These are phyloP conservation scores for Oreotrochilus melanogaster DNA, from an alignment of 2,113 vertebrate genomes.

Conservation along the genomic window DNA sequence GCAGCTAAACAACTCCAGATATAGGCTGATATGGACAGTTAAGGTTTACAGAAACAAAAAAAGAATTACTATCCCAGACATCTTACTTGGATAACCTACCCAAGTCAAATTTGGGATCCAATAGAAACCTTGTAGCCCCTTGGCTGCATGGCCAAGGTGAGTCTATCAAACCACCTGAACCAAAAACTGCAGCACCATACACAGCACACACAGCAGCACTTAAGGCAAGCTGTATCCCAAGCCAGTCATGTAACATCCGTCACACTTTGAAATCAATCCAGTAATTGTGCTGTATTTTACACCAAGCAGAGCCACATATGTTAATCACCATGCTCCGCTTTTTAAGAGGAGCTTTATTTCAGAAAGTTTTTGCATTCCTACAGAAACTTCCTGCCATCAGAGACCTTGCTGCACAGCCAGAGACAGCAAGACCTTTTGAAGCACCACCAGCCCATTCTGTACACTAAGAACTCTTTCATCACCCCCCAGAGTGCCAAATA, in stretches of 20 bases:
- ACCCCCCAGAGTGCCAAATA: background rate
- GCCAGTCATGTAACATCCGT: background rate
- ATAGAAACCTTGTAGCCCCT: background rate
- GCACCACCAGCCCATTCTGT: background rate
- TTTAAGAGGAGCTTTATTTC: background rate
- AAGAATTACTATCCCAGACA: background rate
- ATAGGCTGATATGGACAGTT: background rate
- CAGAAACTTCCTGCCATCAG: background rate
- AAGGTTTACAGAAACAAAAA: background rate
- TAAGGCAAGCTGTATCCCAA: background rate
- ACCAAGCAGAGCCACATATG: background rate
- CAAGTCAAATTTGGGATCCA: background rate
- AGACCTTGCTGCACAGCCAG: background rate
- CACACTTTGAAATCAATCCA: background rate
- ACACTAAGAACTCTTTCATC: background rate
- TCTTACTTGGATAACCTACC: background rate
- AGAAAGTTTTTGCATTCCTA: background rate
- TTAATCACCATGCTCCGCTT: background rate
- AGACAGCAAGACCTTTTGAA: background rate
- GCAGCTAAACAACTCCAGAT: background rate
- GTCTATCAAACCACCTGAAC: too few relatives aligned
- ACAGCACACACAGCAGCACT: background rate
- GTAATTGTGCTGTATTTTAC: background rate
- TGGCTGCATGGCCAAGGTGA: background rate
- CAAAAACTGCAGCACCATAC: fast-evolving